Base-by-base conservation (phyloP, 2,888 invertebrate species). In the Blera fallax region DNA sequence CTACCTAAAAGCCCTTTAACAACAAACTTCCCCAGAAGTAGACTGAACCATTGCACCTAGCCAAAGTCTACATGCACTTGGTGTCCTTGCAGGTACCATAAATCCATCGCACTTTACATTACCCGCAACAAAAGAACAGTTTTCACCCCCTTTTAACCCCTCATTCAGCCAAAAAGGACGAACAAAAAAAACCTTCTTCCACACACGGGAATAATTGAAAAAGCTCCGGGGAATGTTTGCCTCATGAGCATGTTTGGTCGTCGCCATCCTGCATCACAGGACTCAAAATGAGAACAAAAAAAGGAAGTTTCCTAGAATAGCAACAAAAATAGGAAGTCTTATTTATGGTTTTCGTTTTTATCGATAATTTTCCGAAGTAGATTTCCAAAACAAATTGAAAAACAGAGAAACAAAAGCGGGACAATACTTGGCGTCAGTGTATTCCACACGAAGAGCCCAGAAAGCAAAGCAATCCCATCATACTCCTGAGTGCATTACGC, bases 261-360 rank as follows among this genome's bases (percentile, higher is more conserved):
- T 8, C 43, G 43, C 24, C 21, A 45, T 45, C 56, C 74, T 60
- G 48, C 45, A 65, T 5, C 16, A 14, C 34, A 37, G 2, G 24
- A n/a, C 21, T 34, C 3, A 2, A 54, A 27, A 24, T 37, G 24
- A 11, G 50, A 16, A 11, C 16, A 1, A 3, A 1, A 34, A 40
- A 16, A 34, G 27, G 11, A 16, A n/a, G 29, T n/a, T 16, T 4
- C 3, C 21, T 10, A 27, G 21, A 27, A 37, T 37, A 8, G 11
- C 21, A 50, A 45, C 45, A 64, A 62, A 54, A 45, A 34, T 14
- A 64, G 56, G 76, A 81, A 81, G 45, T 81, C 69, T 76, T 81
- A 62, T 81, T 81, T 81, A 81, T 37, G 37, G 62, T 76, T 81
- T 81, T 65, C n/a, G 72, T 76, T 76, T 81, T 76, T 76, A 70